phyloP scores from a whole-genome alignment of 2,888 invertebrate genomes.

The Lycaena phlaeas region DNA sequence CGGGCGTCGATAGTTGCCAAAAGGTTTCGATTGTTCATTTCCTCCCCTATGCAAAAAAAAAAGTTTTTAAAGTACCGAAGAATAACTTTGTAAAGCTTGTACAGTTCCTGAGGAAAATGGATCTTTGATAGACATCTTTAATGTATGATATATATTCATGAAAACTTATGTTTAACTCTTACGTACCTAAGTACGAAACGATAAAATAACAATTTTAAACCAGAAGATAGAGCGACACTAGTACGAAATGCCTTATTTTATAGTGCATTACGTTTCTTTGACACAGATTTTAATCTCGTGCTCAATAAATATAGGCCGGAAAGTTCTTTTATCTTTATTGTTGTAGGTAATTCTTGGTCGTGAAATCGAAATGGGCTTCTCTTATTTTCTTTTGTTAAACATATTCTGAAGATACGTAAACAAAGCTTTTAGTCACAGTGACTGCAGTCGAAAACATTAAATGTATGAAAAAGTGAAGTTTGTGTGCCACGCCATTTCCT shows the following conservation, averaged over 20 bases:
- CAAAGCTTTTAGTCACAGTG: conserved; percentile 10
- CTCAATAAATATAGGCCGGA: conserved; percentile 22
- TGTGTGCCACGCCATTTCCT: not conserved
- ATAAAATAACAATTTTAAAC: too few relatives aligned
- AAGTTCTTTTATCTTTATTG: conserved; percentile 19
- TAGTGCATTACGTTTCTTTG: conserved; percentile 10
- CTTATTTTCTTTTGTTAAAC: conserved; percentile 18
- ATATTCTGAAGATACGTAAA: conserved; percentile 16
- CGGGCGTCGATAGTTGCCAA: too few relatives aligned
- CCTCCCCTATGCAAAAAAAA: too few relatives aligned
- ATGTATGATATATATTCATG: too few relatives aligned
- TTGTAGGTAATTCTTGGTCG: conserved; percentile 18
- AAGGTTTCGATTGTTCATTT: too few relatives aligned
- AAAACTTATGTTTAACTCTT: too few relatives aligned
- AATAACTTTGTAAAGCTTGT: too few relatives aligned
- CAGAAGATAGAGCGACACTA: not conserved
- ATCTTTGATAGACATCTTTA: too few relatives aligned
- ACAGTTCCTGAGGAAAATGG: too few relatives aligned
- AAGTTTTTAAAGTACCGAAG: too few relatives aligned
- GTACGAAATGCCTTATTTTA: conserved; percentile 7
- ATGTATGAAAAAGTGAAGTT: conserved; percentile 4
- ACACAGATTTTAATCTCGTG: conserved; percentile 20
- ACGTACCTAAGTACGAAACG: too few relatives aligned
- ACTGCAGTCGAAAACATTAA: conserved; percentile 6
- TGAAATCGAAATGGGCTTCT: conserved; percentile 17